Conservation (phyloP, 2,888 invertebrate genomes). For the Hirtodrosophila alboralis region DNA sequence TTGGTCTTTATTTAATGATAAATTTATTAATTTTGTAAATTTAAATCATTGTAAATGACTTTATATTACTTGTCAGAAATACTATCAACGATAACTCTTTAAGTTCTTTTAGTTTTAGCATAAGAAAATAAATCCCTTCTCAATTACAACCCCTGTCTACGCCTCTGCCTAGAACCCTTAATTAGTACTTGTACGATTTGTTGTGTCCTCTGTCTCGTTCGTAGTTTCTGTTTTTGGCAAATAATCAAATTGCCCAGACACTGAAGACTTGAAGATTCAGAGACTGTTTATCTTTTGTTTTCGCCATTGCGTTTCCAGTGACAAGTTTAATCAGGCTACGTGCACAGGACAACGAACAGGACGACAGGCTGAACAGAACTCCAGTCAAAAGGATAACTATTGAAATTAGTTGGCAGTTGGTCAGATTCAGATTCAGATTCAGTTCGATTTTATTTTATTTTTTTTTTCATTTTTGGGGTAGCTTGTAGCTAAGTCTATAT, state of each 20-base stretch:
- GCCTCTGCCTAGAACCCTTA: no score
- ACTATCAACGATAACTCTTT: no score
- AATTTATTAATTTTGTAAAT: no score
- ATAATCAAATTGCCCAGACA: constrained; percentile 77
- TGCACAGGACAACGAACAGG: constrained; percentile 27
- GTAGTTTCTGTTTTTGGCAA: constrained; percentile 69
- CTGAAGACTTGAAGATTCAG: constrained; percentile 41
- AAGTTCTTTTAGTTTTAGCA: no score
- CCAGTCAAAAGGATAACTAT: constrained; percentile 75
- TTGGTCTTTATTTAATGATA: no score
- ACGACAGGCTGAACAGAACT: constrained; percentile 7
- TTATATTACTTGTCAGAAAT: no score
- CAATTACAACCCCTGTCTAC: no score
- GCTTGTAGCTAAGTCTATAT: constrained; percentile 5
- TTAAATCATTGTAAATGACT: no score
- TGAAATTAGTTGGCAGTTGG: constrained; percentile 70
- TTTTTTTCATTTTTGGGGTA: constrained; percentile 13
- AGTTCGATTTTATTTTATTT: no score
- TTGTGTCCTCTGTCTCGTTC: constrained; percentile 14
- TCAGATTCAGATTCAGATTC: no score
- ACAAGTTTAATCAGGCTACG: constrained; percentile 75
- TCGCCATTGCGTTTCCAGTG: constrained; percentile 48
- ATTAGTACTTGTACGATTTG: neutral
- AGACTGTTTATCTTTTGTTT: constrained; percentile 78
- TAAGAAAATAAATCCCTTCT: no score